A percentile compares a stretch with the other conserved stretches of the same genome.
Evolutionary conservation across 2,113 vertebrate species (phyloP).

Genomic region (Toxostoma redivivum): DNA sequence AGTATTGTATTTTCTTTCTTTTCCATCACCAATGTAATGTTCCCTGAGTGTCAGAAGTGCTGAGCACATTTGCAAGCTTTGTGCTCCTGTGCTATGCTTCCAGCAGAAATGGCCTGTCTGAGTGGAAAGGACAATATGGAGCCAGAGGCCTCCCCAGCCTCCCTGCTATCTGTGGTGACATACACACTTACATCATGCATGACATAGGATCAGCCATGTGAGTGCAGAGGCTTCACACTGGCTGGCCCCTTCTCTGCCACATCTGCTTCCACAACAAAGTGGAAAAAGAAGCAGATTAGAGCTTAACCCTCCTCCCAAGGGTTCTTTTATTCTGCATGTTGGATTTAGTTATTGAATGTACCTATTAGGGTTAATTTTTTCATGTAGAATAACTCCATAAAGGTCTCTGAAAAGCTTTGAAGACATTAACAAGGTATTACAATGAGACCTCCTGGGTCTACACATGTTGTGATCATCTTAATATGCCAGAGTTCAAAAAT

Average conservation of each 20-base stretch:
- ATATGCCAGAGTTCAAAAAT: neutral
- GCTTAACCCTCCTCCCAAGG: neutral
- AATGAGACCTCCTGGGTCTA: neutral
- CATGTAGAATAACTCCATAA: neutral
- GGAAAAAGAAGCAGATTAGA: neutral
- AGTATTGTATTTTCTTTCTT: neutral
- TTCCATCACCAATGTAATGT: neutral
- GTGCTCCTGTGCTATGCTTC: neutral
- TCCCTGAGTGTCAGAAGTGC: neutral
- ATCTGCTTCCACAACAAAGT: neutral
- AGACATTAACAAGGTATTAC: neutral
- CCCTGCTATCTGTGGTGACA: neutral
- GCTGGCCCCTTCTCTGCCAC: neutral
- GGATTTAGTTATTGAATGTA: neutral
- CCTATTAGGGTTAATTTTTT: neutral
- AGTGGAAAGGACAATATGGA: neutral
- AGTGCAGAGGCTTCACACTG: neutral
- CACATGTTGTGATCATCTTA: neutral
- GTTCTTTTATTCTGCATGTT: neutral
- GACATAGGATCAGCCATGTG: neutral
- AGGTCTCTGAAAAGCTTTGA: neutral
- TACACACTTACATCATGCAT: rapidly evolving
- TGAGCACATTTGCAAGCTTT: neutral
- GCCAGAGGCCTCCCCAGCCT: neutral
- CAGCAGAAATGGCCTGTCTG: neutral